These are phyloP conservation scores for Carpatolechia fugitivella DNA, from an alignment of 2,888 invertebrate genomes.

Conservation along the genomic window DNA sequence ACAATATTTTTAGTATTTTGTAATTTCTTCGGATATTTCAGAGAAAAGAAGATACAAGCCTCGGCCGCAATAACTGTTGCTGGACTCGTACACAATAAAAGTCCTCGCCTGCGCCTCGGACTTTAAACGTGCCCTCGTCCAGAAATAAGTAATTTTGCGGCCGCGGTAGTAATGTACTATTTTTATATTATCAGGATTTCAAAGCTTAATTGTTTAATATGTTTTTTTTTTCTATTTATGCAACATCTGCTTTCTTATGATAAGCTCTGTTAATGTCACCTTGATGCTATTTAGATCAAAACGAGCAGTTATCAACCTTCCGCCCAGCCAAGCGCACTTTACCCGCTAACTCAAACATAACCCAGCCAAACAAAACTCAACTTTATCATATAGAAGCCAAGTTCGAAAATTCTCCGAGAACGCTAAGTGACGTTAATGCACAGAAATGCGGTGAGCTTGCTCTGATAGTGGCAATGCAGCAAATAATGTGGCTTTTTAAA, in stretches of 20 bases:
- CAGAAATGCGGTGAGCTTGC: constrained; percentile 61
- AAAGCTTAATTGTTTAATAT: constrained; percentile 13
- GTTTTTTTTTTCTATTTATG: constrained; percentile 22
- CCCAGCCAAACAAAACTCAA: constrained; percentile 38
- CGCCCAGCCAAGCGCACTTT: constrained; percentile 56
- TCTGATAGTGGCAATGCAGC: constrained; percentile 54
- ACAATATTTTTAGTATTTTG: too few species aligned
- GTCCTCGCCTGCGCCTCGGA: too few species aligned
- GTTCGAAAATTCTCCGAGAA: constrained; percentile 32
- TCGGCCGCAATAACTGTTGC: too few species aligned
- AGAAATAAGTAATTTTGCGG: too few species aligned
- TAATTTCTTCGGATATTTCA: too few species aligned
- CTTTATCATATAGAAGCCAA: constrained; percentile 41
- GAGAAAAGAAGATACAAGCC: too few species aligned
- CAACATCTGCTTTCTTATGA: constrained; percentile 3
- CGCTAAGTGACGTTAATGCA: constrained; percentile 57
- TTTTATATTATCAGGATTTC: too few species aligned
- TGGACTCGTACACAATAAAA: too few species aligned
- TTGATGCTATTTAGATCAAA: constrained; percentile 73
- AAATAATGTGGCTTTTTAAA: constrained; percentile 49
- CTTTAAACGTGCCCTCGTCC: too few species aligned
- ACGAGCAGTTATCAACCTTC: constrained; percentile 67
- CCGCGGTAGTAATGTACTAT: too few species aligned
- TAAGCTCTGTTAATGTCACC: constrained; percentile 36
- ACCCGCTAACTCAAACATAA: constrained; percentile 30